These are phyloP conservation scores for Drosophila melanica DNA, from an alignment of 1,140 invertebrate species.

Conservation along the genomic window DNA sequence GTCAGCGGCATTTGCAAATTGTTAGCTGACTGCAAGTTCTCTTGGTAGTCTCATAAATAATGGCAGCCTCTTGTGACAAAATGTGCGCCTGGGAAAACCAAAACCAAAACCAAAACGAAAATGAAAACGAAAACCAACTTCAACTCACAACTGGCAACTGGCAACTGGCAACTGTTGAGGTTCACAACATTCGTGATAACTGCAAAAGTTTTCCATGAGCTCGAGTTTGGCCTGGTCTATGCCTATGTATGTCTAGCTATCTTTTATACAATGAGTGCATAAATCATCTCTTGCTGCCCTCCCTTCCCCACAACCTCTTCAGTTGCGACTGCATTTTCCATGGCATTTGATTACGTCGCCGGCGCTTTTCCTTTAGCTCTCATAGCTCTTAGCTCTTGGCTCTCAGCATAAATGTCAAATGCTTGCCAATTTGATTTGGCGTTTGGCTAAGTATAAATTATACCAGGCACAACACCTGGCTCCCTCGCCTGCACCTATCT, in stretches of 20 bases:
- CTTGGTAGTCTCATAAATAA: slow-evolving; percentile 63
- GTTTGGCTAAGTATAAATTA: slow-evolving; percentile 77
- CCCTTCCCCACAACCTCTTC: neutral
- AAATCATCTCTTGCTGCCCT: slow-evolving; percentile 67
- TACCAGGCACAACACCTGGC: slow-evolving; percentile 54
- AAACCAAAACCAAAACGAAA: slow-evolving; percentile 27
- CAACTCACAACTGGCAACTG: neutral
- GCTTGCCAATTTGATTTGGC: slow-evolving; percentile 77
- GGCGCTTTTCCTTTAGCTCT: slow-evolving; percentile 55
- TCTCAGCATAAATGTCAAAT: slow-evolving; percentile 75
- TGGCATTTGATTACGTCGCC: slow-evolving; percentile 60
- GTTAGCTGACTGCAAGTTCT: slow-evolving; percentile 18
- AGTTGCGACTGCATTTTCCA: slow-evolving; percentile 16
- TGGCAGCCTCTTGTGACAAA: slow-evolving; percentile 74
- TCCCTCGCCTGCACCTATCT: slow-evolving; percentile 7
- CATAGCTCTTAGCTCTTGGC: slow-evolving; percentile 16
- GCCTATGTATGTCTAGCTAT: slow-evolving; percentile 37
- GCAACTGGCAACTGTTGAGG: slow-evolving; percentile 25
- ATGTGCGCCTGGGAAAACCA: slow-evolving; percentile 71
- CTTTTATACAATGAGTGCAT: slow-evolving; percentile 78
- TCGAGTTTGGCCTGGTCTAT: slow-evolving; percentile 5
- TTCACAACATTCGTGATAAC: slow-evolving; percentile 71
- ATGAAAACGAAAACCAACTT: neutral
- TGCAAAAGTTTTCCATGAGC: slow-evolving; percentile 69
- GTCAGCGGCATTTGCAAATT: slow-evolving; percentile 47